Evolutionary conservation across 2,113 vertebrate genomes (phyloP).

Genomic region (Spermophilus dauricus): DNA sequence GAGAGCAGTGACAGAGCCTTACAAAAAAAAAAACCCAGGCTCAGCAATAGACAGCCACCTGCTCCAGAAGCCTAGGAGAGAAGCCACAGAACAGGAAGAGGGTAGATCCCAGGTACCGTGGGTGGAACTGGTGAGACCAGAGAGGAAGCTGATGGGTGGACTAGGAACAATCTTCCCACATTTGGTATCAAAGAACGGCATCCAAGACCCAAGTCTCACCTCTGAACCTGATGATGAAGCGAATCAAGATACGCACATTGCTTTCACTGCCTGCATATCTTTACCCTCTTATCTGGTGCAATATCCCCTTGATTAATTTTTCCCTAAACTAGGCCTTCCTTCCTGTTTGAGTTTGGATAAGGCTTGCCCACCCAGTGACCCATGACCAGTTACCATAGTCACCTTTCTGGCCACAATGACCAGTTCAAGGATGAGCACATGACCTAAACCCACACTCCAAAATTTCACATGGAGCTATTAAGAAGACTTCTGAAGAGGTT

Average conservation of each 20-base stretch:
- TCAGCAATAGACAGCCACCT: background rate
- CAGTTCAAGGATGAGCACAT: background rate
- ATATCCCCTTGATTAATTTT: background rate
- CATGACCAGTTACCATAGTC: background rate
- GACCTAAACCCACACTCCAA: background rate
- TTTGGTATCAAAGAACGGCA: background rate
- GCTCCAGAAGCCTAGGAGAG: background rate
- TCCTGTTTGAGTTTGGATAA: background rate
- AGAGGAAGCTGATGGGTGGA: background rate
- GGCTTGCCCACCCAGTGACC: no score
- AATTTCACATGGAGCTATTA: background rate
- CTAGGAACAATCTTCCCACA: background rate
- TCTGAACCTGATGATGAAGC: background rate
- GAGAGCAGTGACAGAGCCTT: background rate
- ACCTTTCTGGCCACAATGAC: background rate
- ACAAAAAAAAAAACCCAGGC: constrained; percentile 55
- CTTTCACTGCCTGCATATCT: background rate
- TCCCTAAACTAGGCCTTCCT: background rate
- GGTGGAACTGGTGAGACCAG: background rate
- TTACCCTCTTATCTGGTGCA: background rate
- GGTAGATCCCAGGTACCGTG: background rate
- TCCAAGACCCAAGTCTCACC: background rate
- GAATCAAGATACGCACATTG: background rate
- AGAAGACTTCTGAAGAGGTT: background rate
- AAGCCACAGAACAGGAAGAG: constrained; percentile 12